A percentile compares a stretch with the other conserved stretches of the same genome.
These are phyloP conservation scores for Aldrovandia affinis DNA, from an alignment of 2,797 vertebrate genomes.

Conservation along the genomic window DNA sequence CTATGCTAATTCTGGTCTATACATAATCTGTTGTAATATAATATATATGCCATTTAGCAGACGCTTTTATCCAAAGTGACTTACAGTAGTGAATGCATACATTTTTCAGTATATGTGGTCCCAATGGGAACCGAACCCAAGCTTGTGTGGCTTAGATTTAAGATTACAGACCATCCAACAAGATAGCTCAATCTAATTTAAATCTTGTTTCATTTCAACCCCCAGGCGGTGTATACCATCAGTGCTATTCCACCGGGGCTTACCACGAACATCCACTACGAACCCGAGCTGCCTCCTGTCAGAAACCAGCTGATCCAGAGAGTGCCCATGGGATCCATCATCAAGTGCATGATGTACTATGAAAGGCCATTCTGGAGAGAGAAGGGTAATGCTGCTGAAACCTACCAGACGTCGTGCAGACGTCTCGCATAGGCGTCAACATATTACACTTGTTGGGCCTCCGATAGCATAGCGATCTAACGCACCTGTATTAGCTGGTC, in stretches of 20 bases:
- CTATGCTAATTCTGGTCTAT: background rate
- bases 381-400: constrained; percentile 62
- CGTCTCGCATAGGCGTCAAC: too few relatives aligned
- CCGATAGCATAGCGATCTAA: too few relatives aligned
- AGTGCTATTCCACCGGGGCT: constrained; percentile 76
- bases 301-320: constrained; percentile 81
- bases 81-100: too few relatives aligned
- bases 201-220: constrained; percentile 17
- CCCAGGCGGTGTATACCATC: constrained; percentile 75
- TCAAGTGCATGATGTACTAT: constrained; percentile 84
- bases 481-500: too few relatives aligned
- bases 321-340: constrained; percentile 79
- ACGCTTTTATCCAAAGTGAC: too few relatives aligned
- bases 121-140: too few relatives aligned
- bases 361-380: constrained; percentile 78
- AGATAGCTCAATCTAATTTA: background rate
- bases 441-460: too few relatives aligned
- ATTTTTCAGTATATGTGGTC: too few relatives aligned
- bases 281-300: constrained; percentile 72
- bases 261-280: constrained; percentile 77
- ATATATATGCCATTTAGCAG: too few relatives aligned
- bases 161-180: background rate
- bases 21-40: background rate
- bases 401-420: background rate
- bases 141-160: background rate